Base-by-base conservation (phyloP, 2,888 invertebrate genomes). In the Rhagonycha fulva region DNA sequence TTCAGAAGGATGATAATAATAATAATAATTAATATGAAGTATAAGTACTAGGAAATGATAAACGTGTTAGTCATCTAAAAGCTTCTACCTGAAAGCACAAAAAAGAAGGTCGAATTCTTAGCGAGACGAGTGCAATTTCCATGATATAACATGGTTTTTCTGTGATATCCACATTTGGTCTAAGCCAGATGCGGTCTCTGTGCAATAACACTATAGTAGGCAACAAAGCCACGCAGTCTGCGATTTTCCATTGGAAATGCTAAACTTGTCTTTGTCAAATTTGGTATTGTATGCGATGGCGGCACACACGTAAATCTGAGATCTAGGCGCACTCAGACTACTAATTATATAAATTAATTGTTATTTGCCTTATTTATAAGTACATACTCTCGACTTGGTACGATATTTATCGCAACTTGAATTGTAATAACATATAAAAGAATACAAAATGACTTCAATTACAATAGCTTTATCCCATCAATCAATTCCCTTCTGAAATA, bases 291-390 rank as follows among this genome's bases (percentile, higher is more conserved):
- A 83, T 85, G 84, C 83, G 81, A 84, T 82, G 84, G 80, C 85
- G 84, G 84, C 84, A 84, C 85, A 85, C 83, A 85, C 87, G 86
- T 87, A 87, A 86, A 87, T 86, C 86, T 85, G 84, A 82, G 84
- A 83, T 81, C 81, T 81, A 79, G 78, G 80, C 81, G 79, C 83
- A 83, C 84, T 86, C 80, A 82, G 87, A 87, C 87, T 87, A 86
- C 87, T 87, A 87, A 87, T 87, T 87, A 87, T 85, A 83, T 83
- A 86, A 86, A 87, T 87, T 87, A 87, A 87, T 87, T 87, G 87
- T 87, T 86, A 84, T 86, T 85, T 84, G 80, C 81, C 80, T 80
- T 79, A 76, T 81, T 81, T 82, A 82, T 82, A 79, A 81, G 24
- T 71, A 74, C 24, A 66, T 62, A 77, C 74, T 77, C 77, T 72